Conservation (phyloP, 2,113 vertebrate genomes). For the Oreotrochilus melanogaster region DNA sequence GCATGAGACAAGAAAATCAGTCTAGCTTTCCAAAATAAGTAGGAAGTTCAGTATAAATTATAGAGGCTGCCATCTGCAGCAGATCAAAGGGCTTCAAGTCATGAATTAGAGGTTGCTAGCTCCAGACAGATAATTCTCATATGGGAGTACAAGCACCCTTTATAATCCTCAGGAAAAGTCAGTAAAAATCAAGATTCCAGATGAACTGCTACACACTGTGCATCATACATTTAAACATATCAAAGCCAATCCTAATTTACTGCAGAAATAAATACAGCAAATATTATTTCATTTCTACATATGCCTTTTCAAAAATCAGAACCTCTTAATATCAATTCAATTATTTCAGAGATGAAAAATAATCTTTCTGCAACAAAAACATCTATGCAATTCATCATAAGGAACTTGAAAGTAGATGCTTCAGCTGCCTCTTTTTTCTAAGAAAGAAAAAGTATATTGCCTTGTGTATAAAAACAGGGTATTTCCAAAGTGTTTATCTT, state of each 20-base stretch:
- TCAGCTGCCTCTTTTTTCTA: background rate
- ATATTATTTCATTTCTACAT: background rate
- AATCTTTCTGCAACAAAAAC: slow-evolving; percentile 10
- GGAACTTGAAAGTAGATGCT: slow-evolving; percentile 24
- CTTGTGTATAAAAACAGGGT: background rate
- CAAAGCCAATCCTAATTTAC: background rate
- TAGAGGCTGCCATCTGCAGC: background rate
- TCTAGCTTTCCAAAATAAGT: background rate
- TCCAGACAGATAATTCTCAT: background rate
- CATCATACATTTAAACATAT: background rate
- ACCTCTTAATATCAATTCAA: background rate
- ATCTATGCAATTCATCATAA: slow-evolving; percentile 19
- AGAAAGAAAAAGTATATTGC: background rate
- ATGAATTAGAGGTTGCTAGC: background rate
- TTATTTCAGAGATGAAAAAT: slow-evolving; percentile 14
- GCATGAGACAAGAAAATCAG: background rate
- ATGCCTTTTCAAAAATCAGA: background rate
- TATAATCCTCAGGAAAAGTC: background rate
- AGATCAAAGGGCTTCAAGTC: slow-evolving; percentile 1
- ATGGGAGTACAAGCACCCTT: background rate
- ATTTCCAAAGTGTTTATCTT: background rate
- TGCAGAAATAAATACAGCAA: background rate
- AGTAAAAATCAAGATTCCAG: slow-evolving; percentile 5
- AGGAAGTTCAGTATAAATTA: background rate
- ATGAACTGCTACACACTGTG: background rate